Evolutionary conservation across 2,888 invertebrate species (phyloP), one percentile per base, ranked within the genome.

Genomic region (Monopis laevigella): DNA sequence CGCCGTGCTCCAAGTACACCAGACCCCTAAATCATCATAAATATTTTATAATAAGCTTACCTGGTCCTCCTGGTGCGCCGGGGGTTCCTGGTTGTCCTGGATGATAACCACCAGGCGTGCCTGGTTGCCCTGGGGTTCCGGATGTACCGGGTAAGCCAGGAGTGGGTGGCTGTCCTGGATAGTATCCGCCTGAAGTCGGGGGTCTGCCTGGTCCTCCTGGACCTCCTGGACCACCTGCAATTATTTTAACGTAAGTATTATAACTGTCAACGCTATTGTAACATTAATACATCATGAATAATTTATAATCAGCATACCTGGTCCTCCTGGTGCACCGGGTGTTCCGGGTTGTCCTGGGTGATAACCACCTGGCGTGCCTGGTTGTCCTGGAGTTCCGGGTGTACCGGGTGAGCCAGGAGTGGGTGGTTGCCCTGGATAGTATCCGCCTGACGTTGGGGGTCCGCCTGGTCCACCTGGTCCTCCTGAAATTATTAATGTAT

Each of bases 51-150:
- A 30, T 30, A 7, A 8, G 6, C 8, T 32, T 2, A 12, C 51
- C 51, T 30, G 48, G 49, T 2, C 45, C 27, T 0, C 51, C 51
- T n/a, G 48, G 49, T 5, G 41, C 18, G 5, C 52, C 51, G 11
- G 62, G 55, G 7, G 47, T 45, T 3, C 51, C 54, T 13, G 65
- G 47, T 12, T 50, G 45, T 26, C 54, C 57, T 24, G 71, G 66
- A 34, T 45, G 51, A 26, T 70, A 72, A 11, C 55, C 59, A 13
- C 61, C 68, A 16, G 72, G 73, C 28, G 45, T 49, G 3, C 64
- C 67, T 12, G 73, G 75, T 21, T 58, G 41, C 51, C 44, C 59
- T 51, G 43, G 73, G 57, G 46, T 50, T 29, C 56, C 60, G 24
- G 65, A 65, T 16, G 48, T 38, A 10, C 51, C 52, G n/a, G 51